These are phyloP conservation scores for Marronus borbonicus DNA, from an alignment of 2,888 invertebrate species.

Conservation along the genomic window DNA sequence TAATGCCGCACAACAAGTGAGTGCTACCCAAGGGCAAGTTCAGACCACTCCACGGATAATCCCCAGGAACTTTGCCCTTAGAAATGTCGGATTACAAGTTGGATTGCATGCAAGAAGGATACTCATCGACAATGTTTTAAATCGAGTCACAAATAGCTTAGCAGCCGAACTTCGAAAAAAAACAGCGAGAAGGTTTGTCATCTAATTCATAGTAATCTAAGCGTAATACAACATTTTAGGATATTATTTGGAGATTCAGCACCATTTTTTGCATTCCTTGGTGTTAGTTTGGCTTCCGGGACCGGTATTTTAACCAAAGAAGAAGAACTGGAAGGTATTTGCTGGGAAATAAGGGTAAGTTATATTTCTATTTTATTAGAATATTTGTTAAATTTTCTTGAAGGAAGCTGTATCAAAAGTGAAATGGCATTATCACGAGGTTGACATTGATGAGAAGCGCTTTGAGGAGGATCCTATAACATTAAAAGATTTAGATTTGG, in stretches of 20 bases:
- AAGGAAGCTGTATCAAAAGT: slow-evolving; percentile 76
- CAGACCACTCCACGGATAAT: slow-evolving; percentile 55
- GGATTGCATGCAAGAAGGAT: slow-evolving; percentile 78
- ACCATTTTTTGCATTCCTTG: slow-evolving; percentile 83
- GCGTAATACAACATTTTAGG: slow-evolving; percentile 61
- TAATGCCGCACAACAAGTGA: slow-evolving; percentile 59
- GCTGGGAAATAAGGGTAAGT: slow-evolving; percentile 82
- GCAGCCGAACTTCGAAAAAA: slow-evolving; percentile 77
- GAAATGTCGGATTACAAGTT: slow-evolving; percentile 72
- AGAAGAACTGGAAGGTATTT: slow-evolving; percentile 84
- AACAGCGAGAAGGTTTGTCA: slow-evolving; percentile 73
- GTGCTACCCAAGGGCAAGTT: slow-evolving; percentile 46
- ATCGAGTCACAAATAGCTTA: slow-evolving; percentile 78
- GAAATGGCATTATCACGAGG: slow-evolving; percentile 72
- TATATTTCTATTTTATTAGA: slow-evolving; percentile 25
- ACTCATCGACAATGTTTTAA: slow-evolving; percentile 80
- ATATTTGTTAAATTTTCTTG: slow-evolving; percentile 55
- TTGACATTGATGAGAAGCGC: slow-evolving; percentile 67
- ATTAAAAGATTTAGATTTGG: slow-evolving; percentile 78
- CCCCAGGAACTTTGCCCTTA: slow-evolving; percentile 64
- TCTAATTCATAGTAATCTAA: background rate
- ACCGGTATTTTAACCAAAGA: slow-evolving; percentile 83
- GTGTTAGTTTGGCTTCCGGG: slow-evolving; percentile 82
- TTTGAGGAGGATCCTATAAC: slow-evolving; percentile 70
- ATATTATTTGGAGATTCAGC: slow-evolving; percentile 80